Conservation (phyloP, 2,113 vertebrate genomes). For the Sciurus niger region DNA sequence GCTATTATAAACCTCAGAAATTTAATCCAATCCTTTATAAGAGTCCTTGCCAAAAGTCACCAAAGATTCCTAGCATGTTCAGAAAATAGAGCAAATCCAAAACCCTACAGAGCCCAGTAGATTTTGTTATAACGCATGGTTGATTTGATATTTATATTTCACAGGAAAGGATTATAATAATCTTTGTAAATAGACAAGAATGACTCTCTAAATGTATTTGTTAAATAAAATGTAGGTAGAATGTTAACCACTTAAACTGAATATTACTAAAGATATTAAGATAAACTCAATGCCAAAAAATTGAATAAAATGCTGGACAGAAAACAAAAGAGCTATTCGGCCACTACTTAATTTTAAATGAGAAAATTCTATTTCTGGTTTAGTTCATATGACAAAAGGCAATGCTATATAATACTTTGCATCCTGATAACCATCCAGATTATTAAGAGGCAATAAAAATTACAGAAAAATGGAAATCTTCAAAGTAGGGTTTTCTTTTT, state of each 20-base stretch:
- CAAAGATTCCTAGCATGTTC: not conserved
- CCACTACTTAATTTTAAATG: not conserved
- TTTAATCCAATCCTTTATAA: not conserved
- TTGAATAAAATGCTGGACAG: not conserved
- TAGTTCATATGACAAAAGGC: constrained; percentile 30
- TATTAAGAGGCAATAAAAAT: constrained; percentile 25
- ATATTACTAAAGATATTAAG: not conserved
- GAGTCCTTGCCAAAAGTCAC: constrained; percentile 30
- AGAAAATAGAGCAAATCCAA: not conserved
- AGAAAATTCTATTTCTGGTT: not conserved
- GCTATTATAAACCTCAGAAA: constrained; percentile 13
- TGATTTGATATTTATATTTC: not conserved
- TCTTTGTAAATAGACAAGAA: not conserved
- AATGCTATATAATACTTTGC: not conserved
- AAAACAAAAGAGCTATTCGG: not conserved
- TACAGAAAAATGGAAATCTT: not conserved
- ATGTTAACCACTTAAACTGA: constrained; percentile 34
- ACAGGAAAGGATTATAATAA: not conserved
- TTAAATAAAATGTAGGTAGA: constrained; percentile 38
- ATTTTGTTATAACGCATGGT: not conserved
- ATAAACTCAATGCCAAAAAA: constrained; percentile 5
- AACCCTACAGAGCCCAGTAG: not conserved
- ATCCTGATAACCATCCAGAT: not conserved
- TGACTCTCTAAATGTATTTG: not conserved
- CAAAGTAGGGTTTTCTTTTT: not conserved